Conservation (phyloP, 2,113 vertebrate genomes). For the Willisornis vidua region DNA sequence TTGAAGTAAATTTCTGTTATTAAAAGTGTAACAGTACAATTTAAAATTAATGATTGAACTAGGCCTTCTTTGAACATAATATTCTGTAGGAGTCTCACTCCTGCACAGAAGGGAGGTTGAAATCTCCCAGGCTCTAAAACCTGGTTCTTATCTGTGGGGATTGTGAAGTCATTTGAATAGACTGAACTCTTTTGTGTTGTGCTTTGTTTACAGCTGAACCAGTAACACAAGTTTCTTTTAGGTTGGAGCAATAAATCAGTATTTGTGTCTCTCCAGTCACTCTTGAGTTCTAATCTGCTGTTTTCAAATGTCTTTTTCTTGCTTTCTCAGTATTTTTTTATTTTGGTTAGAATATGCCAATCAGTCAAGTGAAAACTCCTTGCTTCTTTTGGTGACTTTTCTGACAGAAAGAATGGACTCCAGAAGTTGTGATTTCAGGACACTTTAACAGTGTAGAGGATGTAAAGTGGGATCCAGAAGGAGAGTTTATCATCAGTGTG, state of each 20-base stretch:
- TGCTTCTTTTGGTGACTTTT: neutral
- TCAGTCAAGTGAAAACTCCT: neutral
- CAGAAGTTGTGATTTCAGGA: constrained; percentile 90
- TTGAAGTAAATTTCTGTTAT: neutral
- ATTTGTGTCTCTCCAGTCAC: neutral
- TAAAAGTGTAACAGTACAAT: neutral
- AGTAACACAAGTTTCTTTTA: neutral
- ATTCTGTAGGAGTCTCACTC: neutral
- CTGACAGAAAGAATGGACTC: constrained; percentile 86
- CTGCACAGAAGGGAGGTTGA: neutral
- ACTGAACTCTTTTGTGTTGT: neutral
- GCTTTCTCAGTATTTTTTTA: neutral
- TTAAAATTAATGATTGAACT: neutral
- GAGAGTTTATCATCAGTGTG: constrained; percentile 92
- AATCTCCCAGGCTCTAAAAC: neutral
- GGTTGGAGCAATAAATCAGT: neutral
- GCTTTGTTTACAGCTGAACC: neutral
- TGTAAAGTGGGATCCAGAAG: constrained; percentile 93
- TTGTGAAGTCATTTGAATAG: neutral
- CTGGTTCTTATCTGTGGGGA: neutral
- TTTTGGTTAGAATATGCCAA: neutral
- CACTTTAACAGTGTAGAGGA: constrained; percentile 93
- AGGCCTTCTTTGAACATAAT: neutral
- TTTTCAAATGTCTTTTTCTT: neutral
- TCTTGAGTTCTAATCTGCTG: neutral